phyloP scores from a whole-genome alignment of 2,113 vertebrate genomes.

The Paracanthobrama guichenoti region DNA sequence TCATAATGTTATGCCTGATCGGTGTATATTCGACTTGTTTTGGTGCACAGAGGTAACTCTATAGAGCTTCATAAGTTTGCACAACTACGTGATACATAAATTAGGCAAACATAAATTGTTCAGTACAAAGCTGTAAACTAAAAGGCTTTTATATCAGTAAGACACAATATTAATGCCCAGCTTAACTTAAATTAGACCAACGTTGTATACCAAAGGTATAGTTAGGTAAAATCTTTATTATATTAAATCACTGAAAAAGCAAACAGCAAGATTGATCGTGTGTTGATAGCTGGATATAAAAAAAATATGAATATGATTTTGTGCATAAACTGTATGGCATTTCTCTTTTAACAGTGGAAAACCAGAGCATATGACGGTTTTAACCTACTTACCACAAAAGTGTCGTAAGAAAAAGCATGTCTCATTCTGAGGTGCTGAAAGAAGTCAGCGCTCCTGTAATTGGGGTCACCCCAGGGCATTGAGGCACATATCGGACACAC shows the following conservation, averaged over 20 bases:
- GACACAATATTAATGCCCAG: neutral
- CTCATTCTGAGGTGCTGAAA: conserved; percentile 93
- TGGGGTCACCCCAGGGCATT: conserved; percentile 98
- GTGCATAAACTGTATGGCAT: no score
- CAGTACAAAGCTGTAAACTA: neutral
- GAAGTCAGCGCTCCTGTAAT: conserved; percentile 94
- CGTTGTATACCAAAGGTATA: neutral
- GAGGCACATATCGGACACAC: conserved; percentile 98
- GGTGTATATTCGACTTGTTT: neutral
- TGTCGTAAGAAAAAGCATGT: conserved; percentile 95
- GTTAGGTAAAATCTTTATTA: neutral
- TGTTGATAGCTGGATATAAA: neutral
- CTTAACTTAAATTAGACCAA: neutral
- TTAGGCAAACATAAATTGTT: neutral
- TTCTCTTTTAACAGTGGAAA: neutral
- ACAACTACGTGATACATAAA: neutral
- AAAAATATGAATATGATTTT: neutral
- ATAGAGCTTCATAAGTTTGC: neutral
- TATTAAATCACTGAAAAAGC: neutral
- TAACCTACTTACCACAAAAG: conserved; percentile 88
- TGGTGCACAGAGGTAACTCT: neutral
- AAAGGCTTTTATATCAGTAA: neutral
- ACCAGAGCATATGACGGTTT: neutral
- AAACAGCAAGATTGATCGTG: neutral
- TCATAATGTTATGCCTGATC: no score